A percentile compares a stretch with the other conserved stretches of the same genome.
Evolutionary conservation across 2,113 vertebrate genomes (phyloP).

Genomic region (Microtus montanus): DNA sequence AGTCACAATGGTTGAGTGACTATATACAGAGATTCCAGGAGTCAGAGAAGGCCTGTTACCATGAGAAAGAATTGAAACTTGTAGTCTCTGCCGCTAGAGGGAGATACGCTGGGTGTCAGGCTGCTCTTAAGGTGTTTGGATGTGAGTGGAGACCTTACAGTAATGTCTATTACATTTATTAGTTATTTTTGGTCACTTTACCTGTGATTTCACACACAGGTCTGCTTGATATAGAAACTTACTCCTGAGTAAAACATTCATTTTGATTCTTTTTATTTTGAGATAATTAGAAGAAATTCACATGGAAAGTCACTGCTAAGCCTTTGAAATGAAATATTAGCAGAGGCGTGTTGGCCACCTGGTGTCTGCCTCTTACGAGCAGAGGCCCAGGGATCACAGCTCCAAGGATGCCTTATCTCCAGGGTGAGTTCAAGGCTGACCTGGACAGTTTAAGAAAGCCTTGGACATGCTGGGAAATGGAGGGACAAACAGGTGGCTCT

Average conservation of each 20-base stretch:
- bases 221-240: not conserved
- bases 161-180: not conserved
- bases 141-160: not conserved
- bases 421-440: too few relatives aligned
- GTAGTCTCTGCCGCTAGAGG: not conserved
- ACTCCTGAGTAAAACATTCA: not conserved
- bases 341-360: too few relatives aligned
- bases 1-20: not conserved
- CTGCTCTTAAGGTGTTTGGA: not conserved
- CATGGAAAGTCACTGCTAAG: too few relatives aligned
- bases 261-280: not conserved
- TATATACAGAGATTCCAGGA: not conserved
- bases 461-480: too few relatives aligned
- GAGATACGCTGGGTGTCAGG: not conserved
- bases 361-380: too few relatives aligned
- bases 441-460: too few relatives aligned
- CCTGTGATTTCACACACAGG: not conserved
- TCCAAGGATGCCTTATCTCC: too few relatives aligned
- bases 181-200: not conserved
- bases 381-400: too few relatives aligned
- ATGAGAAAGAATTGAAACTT: not conserved
- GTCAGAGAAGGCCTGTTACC: accelerated
- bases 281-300: not conserved
- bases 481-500: too few relatives aligned
- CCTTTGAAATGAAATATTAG: too few relatives aligned